Base-by-base conservation (phyloP, 2,888 invertebrate species). In the Cerceris rybyensis region DNA sequence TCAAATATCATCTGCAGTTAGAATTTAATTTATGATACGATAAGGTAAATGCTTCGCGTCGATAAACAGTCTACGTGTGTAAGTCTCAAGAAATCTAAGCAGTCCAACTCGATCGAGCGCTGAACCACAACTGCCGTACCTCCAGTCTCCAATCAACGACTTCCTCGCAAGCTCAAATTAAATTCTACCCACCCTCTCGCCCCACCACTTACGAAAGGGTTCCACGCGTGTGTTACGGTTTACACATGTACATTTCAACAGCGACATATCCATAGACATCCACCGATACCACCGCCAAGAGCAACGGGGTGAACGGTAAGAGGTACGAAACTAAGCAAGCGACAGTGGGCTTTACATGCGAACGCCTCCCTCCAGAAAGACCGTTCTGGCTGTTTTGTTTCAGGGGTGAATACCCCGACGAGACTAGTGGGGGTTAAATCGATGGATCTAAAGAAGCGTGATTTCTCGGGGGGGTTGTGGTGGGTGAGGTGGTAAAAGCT, bases 121-220 rank as follows among this genome's bases (percentile, higher is more conserved):
- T 63, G 69, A 75, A 60, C 69, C 67, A 66, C 79, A 77, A 85
- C 85, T 85, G 84, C 64, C 68, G 67, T 74, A 72, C 74, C 82
- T 83, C 84, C 83, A 85, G 85, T 88, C 90, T 93, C 90, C 89
- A 91, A 85, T 93, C 92, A 89, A 93, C 93, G 88, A 93, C 89
- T 87, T 93, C 93, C 90, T 93, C 91, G 93, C 93, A 93, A 91
- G 93, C 90, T 85, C 92, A 90, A 85, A 93, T 89, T 75, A 91
- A 92, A 84, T 81, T 93, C 87, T 86, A 82, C 87, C 84, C 84
- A 83, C 84, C 83, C 89, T 88, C 70, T 73, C 72, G 68, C 60
- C 84, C 83, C 79, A 66, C 58, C 60, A 71, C 69, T 64, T 65
- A 61, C 63, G 60, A 71, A 77, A 68, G 74, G 61, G 76, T 70